phyloP scores from a whole-genome alignment of 2,888 invertebrate species.

The Hypercompe scribonia region DNA sequence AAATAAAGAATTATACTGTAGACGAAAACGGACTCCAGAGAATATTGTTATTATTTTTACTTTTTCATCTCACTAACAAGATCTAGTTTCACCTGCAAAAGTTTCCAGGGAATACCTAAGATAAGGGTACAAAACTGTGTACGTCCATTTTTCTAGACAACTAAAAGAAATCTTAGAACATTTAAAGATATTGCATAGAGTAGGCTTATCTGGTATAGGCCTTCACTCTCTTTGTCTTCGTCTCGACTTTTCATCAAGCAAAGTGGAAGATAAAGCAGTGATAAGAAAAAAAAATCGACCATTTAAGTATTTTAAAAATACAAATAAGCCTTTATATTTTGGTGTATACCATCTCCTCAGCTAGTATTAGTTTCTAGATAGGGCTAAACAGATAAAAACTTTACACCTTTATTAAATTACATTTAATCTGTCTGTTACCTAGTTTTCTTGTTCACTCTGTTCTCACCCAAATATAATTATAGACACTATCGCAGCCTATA shows the following conservation, averaged over 20 bases:
- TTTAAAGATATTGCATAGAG: not conserved
- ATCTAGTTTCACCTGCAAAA: not conserved
- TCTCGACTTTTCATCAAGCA: not conserved
- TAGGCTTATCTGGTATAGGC: not conserved
- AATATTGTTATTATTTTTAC: not conserved
- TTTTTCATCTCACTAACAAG: not conserved
- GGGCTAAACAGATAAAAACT: not conserved
- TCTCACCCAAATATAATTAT: constrained; percentile 56
- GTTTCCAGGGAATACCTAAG: not conserved
- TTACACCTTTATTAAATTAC: constrained; percentile 46
- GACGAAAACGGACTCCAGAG: not conserved
- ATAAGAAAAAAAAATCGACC: too few relatives aligned
- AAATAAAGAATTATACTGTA: not conserved
- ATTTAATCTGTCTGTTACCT: constrained; percentile 43
- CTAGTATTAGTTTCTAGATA: not conserved
- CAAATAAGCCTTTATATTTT: not conserved
- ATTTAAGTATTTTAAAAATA: not conserved
- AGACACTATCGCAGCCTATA: constrained; percentile 48
- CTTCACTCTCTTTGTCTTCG: not conserved
- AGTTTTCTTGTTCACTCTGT: constrained; percentile 47
- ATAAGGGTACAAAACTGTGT: not conserved
- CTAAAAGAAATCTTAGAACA: not conserved
- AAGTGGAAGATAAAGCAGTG: too few relatives aligned
- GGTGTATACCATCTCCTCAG: not conserved
- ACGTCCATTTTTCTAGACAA: not conserved